Base-by-base conservation (phyloP, 2,888 invertebrate species). In the Crioceris asparagi region DNA sequence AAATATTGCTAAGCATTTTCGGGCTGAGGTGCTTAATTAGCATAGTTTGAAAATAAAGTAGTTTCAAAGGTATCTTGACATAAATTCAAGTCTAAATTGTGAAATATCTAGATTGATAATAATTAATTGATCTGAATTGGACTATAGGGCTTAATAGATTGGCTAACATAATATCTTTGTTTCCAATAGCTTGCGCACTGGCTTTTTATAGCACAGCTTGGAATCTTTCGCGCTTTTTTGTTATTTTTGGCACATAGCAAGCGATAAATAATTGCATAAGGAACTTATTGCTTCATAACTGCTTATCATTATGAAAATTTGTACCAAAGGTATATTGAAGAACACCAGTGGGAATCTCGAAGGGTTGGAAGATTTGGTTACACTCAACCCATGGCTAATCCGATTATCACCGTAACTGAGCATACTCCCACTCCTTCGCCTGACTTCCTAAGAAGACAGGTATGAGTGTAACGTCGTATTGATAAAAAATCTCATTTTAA, bases 341-440 rank as follows among this genome's bases (percentile, higher is more conserved):
- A 83, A 52, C 66, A 73, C 19, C 72, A 75, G 48, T 73, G 77
- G 40, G 83, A 82, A 51, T 68, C 71, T 36, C 61, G 74, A 46
- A 73, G 75, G 32, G 67, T 70, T 2, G 65, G 69, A 19, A 69
- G 65, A 43, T 61, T 69, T 32, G 71, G 71, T 1, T 56, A 64
- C 4, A 47, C 65, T 32, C 75, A 75, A 52, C 79, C 81, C 46
- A 80, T 83, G 42, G 79, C 85, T 36, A 91, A 91, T 65, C 96
- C 96, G 1, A 94, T 94, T 36, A 96, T 96, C 40, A 94, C 93
- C 1, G 92, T 96, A 6, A 96, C 96, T 1, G 92, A 94, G 58
- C 93, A 94, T 57, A 92, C 92, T 1, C 93, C 93, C 1, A 80
- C 85, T 3, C 88, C 90, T 1, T 90, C 90, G 1, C 90, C 90